Evolutionary conservation across 2,888 invertebrate genomes (phyloP).

Genomic region (Phoenoteleia sp.): DNA sequence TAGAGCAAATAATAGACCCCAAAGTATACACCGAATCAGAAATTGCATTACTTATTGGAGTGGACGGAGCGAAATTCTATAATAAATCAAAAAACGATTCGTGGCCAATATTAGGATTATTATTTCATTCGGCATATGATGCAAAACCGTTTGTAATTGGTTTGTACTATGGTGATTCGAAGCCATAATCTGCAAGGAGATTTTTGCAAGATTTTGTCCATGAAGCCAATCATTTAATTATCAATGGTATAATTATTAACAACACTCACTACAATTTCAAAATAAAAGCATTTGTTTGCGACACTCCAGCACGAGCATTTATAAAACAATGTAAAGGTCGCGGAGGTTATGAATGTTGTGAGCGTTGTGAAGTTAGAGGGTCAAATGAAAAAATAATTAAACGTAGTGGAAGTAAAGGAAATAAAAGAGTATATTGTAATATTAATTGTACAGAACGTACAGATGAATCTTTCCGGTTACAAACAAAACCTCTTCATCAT

Average conservation of each 20-base stretch:
- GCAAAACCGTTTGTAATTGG: slow-evolving; percentile 30
- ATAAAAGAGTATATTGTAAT: slow-evolving; percentile 53
- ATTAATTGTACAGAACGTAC: slow-evolving; percentile 43
- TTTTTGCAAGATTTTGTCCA: slow-evolving; percentile 50
- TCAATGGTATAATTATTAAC: slow-evolving; percentile 16
- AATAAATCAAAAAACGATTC: slow-evolving; percentile 36
- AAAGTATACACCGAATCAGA: slow-evolving; percentile 34
- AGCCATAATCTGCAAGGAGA: slow-evolving; percentile 28
- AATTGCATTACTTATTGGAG: slow-evolving; percentile 42
- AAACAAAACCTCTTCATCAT: slow-evolving; percentile 53
- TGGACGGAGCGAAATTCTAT: slow-evolving; percentile 57
- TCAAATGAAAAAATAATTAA: slow-evolving; percentile 4
- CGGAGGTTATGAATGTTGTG: slow-evolving; percentile 47
- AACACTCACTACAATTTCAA: slow-evolving; percentile 39
- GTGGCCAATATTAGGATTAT: slow-evolving; percentile 43
- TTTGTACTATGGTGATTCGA: slow-evolving; percentile 36
- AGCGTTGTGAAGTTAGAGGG: slow-evolving; percentile 49
- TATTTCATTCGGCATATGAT: slow-evolving; percentile 32
- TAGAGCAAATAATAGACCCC: slow-evolving; percentile 18
- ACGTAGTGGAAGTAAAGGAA: slow-evolving; percentile 11
- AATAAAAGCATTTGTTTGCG: slow-evolving; percentile 48
- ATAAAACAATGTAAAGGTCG: slow-evolving; percentile 53
- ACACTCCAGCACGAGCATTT: slow-evolving; percentile 61
- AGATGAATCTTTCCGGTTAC: slow-evolving; percentile 42
- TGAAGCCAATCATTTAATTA: slow-evolving; percentile 22